Percentiles rank a stretch among this genome's conserved stretches.
phyloP scores from a whole-genome alignment of 2,113 vertebrate genomes.

The Zosterops lateralis region DNA sequence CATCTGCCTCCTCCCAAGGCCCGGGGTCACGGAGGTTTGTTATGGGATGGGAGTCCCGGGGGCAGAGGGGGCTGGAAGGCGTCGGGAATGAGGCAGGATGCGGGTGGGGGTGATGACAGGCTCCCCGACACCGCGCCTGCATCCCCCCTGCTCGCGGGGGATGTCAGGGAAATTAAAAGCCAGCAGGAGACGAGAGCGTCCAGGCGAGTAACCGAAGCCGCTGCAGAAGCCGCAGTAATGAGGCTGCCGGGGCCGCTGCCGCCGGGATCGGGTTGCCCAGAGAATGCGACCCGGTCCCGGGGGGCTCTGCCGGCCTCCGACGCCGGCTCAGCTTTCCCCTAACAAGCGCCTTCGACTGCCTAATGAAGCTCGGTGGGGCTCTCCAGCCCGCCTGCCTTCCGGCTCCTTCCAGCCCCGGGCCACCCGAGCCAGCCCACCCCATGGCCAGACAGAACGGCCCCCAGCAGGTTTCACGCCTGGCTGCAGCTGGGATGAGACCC shows the following conservation, averaged over 20 bases:
- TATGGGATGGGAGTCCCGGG: not conserved
- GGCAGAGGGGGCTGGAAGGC: not conserved
- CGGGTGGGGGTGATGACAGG: not conserved
- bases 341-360: not conserved
- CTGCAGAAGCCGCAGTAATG: conserved; percentile 16
- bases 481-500: not conserved
- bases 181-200: not conserved
- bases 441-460: rapidly evolving
- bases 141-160: not conserved
- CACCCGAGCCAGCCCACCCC: not conserved
- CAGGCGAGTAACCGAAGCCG: conserved; percentile 36
- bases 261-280: conserved; percentile 53
- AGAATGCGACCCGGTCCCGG: conserved; percentile 29
- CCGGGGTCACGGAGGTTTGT: rapidly evolving
- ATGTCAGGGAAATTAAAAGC: conserved; percentile 38
- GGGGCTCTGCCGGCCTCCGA: not conserved
- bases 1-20: not conserved
- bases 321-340: conserved; percentile 61
- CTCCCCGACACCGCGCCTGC: not conserved
- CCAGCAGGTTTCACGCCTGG: rapidly evolving
- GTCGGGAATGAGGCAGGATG: not conserved
- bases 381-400: not conserved
- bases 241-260: conserved; percentile 8
- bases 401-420: not conserved
- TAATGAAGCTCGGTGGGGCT: conserved; percentile 47